These are phyloP conservation scores for Pseudolaguvia tuberculata DNA, from an alignment of 2,113 vertebrate genomes.

Conservation along the genomic window DNA sequence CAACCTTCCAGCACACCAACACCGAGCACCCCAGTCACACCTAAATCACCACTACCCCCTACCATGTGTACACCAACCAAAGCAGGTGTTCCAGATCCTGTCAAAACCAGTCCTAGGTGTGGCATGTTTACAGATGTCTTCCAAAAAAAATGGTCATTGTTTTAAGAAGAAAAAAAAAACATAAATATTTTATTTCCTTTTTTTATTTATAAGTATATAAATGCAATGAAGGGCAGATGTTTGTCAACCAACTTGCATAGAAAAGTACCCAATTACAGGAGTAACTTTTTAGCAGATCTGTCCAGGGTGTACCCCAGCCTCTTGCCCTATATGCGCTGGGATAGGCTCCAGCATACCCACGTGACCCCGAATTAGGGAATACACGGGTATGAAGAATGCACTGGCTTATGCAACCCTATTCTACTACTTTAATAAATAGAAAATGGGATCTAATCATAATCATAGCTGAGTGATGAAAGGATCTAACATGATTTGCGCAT, in stretches of 20 bases:
- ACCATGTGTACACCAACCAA: slow-evolving; percentile 71
- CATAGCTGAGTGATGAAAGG: no score
- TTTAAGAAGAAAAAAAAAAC: not conserved
- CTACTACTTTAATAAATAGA: not conserved
- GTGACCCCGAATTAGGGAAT: no score
- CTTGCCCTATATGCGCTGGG: no score
- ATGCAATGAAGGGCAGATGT: not conserved
- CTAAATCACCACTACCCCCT: slow-evolving; percentile 80
- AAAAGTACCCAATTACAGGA: not conserved
- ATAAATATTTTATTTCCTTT: not conserved
- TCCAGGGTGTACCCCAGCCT: no score
- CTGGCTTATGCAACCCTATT: no score
- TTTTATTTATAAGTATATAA: not conserved
- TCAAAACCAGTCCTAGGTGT: slow-evolving; percentile 81
- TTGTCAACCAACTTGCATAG: not conserved
- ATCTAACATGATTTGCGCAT: no score
- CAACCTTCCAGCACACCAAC: slow-evolving; percentile 74
- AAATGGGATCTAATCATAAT: not conserved
- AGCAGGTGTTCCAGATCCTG: slow-evolving; percentile 70
- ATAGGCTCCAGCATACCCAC: no score
- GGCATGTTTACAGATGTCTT: not conserved
- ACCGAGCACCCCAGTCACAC: slow-evolving; percentile 68
- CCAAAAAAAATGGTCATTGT: not conserved
- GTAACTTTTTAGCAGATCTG: not conserved
- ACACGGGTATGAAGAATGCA: no score